Evolutionary conservation across 2,113 vertebrate genomes (phyloP), one percentile per base, ranked within the genome.

Genomic region (Mirza zaza): DNA sequence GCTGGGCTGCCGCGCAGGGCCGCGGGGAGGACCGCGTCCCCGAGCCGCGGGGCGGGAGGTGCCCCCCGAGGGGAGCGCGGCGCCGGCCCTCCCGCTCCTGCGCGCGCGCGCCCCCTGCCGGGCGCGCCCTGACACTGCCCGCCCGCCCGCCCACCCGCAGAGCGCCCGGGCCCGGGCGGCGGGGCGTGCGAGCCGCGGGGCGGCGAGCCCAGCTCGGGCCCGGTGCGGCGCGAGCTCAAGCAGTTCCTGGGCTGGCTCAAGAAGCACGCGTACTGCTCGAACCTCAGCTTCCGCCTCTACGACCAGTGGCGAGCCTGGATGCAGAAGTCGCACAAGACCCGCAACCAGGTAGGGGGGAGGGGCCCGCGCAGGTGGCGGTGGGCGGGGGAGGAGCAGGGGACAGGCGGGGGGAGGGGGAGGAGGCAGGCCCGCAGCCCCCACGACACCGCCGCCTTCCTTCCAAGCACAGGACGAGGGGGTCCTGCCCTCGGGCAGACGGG

Each of bases 231-330:
- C 97, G 99, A 99, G 98, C 98, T 99, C 96, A 99, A 99, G 98
- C 99, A 99, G 98, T 99, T 99, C 97, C 99, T 99, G 25, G 99
- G 99, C 90, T 99, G 99, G 99, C 99, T 99, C 97, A 99, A 99
- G 97, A 99, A 99, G 94, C 99, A 99, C 79, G 99, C 99, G 29
- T 99, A 99, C 89, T 99, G 99, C 98, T 99, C 99, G 92, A 99
- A 99, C 98, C 99, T 99, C 95, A 99, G 99, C 98, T 99, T 99
- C 99, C 99, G 99, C 96, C 98, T 99, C 83, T 99, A 99, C 59
- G 99, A 99, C 98, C 99, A 99, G 98, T 99, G 99, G 99, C 98
- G 99, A 59, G 99, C 99, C 96, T 99, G 99, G 99, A 99, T 99
- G 99, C 99, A 99, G 99, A 99, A 99, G 98, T 99, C 99, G 32